phyloP scores from a whole-genome alignment of 1,140 invertebrate species.

The Drosophila eugracilis region DNA sequence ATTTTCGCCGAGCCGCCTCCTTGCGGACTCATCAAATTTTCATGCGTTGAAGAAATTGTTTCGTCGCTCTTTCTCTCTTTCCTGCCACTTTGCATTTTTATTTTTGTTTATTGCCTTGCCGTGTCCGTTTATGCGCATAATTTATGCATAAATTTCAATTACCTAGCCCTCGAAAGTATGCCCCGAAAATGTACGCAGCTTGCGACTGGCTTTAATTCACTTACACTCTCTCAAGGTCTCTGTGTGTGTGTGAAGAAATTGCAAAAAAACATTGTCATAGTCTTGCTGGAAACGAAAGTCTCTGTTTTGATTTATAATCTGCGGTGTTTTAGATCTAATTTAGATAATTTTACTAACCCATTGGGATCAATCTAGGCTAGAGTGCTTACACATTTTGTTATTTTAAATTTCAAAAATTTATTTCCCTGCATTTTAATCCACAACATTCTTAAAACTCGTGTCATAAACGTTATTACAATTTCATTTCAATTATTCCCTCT shows the following conservation, averaged over 20 bases:
- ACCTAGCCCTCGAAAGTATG: conserved; percentile 60
- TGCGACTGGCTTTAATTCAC: conserved; percentile 63
- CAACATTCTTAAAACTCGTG: too few relatives aligned
- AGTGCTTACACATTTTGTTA: too few relatives aligned
- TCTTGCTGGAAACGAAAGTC: conserved; percentile 1
- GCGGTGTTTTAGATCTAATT: background rate
- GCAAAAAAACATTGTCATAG: conserved; percentile 32
- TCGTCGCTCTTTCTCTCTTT: too few relatives aligned
- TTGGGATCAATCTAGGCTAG: background rate
- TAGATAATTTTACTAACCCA: background rate
- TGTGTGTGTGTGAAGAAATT: conserved; percentile 9
- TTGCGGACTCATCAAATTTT: conserved; percentile 69
- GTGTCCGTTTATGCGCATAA: conserved; percentile 82
- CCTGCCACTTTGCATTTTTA: conserved; percentile 56
- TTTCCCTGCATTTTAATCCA: background rate
- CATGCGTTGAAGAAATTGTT: conserved; percentile 56
- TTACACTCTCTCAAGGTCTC: too few relatives aligned
- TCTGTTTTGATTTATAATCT: conserved; percentile 41
- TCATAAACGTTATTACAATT: too few relatives aligned
- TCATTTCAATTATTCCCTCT: conserved; percentile 27
- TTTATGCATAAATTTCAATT: conserved; percentile 83
- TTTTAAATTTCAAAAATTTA: background rate
- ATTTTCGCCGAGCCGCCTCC: conserved; percentile 14
- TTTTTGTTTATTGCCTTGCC: conserved; percentile 74
- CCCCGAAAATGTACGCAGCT: conserved; percentile 31